These are phyloP conservation scores for Zosterops japonicus DNA, from an alignment of 2,113 vertebrate genomes.

Conservation along the genomic window DNA sequence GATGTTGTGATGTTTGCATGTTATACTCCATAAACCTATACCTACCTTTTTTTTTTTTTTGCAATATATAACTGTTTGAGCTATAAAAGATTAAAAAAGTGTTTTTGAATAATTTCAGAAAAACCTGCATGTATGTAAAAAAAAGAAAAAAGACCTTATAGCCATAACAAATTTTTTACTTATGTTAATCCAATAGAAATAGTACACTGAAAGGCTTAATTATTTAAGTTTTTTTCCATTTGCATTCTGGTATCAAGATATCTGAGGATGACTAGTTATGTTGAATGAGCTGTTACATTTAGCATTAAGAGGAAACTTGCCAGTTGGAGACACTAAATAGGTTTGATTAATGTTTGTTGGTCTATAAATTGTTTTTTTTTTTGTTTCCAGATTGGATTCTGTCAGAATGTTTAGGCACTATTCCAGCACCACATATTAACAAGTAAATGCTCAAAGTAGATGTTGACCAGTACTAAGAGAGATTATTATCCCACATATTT, in stretches of 20 bases:
- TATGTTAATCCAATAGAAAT: background rate
- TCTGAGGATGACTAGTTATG: background rate
- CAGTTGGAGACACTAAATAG: background rate
- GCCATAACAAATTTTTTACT: background rate
- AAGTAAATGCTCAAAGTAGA: background rate
- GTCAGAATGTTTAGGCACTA: background rate
- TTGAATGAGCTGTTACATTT: background rate
- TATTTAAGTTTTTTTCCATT: background rate
- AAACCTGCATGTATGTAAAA: background rate
- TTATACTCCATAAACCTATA: background rate
- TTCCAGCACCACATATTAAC: background rate
- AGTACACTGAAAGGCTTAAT: background rate
- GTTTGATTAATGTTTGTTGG: background rate
- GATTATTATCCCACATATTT: background rate
- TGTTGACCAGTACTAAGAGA: background rate
- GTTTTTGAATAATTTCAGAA: background rate
- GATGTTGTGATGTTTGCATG: background rate
- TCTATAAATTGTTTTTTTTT: background rate
- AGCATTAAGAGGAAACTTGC: background rate
- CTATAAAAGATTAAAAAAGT: background rate
- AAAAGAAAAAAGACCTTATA: background rate
- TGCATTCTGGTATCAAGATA: background rate
- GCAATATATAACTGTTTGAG: background rate
- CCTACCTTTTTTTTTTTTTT: background rate
- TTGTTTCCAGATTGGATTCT: background rate